These are phyloP conservation scores for Campoplex nolae DNA, from an alignment of 2,888 invertebrate species.

Conservation along the genomic window DNA sequence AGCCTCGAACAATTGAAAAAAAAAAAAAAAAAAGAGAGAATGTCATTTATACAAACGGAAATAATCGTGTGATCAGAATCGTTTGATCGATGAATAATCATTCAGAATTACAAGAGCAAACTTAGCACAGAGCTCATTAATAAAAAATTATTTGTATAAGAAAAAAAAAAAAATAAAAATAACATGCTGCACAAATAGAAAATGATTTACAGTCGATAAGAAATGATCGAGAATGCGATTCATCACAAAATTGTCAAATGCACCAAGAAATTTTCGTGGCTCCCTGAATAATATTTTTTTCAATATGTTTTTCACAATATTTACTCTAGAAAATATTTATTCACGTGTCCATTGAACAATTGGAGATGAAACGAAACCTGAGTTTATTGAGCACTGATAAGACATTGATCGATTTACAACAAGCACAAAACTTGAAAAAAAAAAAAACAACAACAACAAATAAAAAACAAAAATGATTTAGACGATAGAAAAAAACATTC, in stretches of 20 bases:
- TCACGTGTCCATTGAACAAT: background rate
- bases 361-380: background rate
- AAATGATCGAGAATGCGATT: too few species aligned
- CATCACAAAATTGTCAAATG: background rate
- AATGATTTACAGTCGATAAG: too few species aligned
- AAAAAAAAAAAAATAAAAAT: too few species aligned
- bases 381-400: background rate
- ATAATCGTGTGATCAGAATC: background rate
- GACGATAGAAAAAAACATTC: too few species aligned
- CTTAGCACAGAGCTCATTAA: background rate
- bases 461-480: too few species aligned
- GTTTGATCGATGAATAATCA: background rate
- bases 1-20: background rate
- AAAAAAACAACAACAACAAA: too few species aligned
- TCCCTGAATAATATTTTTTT: background rate
- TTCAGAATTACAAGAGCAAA: background rate
- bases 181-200: too few species aligned
- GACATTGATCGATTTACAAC: background rate
- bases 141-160: too few species aligned
- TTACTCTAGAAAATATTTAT: background rate
- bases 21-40: background rate
- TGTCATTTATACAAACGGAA: too few species aligned
- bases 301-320: background rate
- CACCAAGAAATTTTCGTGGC: background rate
- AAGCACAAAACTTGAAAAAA: too few species aligned